These are phyloP conservation scores for Araneus ventricosus DNA, from an alignment of 1,140 invertebrate species.

Conservation along the genomic window DNA sequence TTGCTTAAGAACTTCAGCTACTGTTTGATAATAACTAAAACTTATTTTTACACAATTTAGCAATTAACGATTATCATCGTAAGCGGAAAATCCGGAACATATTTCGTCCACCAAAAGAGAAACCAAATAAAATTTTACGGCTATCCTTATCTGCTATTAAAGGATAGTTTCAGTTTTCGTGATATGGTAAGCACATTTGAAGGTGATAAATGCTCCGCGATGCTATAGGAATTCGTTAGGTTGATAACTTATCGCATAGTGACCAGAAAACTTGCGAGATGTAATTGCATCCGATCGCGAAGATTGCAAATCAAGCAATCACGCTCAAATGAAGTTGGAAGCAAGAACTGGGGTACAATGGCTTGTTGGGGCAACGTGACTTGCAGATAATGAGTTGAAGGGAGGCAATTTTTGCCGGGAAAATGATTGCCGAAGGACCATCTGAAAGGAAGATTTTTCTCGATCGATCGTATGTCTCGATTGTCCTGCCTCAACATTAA, in stretches of 20 bases:
- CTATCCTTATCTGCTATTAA: too few species aligned
- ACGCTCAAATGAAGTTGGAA: slow-evolving; percentile 34
- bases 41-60: too few species aligned
- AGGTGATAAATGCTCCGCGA: too few species aligned
- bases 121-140: too few species aligned
- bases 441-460: slow-evolving; percentile 9
- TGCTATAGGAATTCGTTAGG: not conserved
- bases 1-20: too few species aligned
- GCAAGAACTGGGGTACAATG: slow-evolving; percentile 25
- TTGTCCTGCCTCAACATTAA: not conserved
- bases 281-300: slow-evolving; percentile 2
- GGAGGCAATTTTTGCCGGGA: not conserved
- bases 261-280: not conserved
- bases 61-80: too few species aligned
- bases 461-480: slow-evolving; percentile 19
- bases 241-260: not conserved
- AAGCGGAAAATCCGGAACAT: too few species aligned
- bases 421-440: slow-evolving; percentile 24
- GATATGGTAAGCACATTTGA: too few species aligned
- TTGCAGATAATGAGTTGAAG: not conserved
- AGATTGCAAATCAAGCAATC: slow-evolving; percentile 4
- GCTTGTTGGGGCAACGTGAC: slow-evolving; percentile 39
- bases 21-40: too few species aligned
- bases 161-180: too few species aligned
- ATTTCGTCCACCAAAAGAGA: too few species aligned